A percentile compares a stretch with the other conserved stretches of the same genome.
These are phyloP conservation scores for Nesidiocoris tenuis DNA, from an alignment of 2,888 invertebrate species.

Conservation along the genomic window DNA sequence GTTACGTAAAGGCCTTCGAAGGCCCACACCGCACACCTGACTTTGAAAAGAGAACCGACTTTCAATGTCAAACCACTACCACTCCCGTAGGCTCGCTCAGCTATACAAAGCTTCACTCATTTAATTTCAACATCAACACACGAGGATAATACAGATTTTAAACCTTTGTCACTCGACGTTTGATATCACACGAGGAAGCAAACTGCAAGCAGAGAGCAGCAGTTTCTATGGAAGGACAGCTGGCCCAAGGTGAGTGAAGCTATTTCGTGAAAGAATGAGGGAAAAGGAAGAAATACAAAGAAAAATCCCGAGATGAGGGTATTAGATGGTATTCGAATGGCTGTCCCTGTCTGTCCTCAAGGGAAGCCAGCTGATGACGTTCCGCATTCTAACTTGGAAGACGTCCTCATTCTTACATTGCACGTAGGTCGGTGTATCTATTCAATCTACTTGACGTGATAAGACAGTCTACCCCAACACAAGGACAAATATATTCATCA, in stretches of 20 bases:
- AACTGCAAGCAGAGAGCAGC: no score
- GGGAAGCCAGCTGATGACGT: neutral
- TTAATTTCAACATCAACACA: no score
- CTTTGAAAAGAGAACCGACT: conserved; percentile 17
- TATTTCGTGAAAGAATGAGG: conserved; percentile 7
- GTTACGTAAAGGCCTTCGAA: conserved; percentile 10
- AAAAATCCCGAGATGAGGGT: neutral
- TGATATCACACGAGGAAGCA: no score
- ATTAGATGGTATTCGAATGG: neutral
- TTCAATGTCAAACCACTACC: conserved; percentile 28
- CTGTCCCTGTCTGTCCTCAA: neutral
- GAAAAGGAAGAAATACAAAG: neutral
- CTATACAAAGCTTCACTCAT: no score
- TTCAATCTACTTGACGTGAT: no score
- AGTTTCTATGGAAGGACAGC: no score
- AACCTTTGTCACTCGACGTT: no score
- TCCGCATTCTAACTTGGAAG: neutral
- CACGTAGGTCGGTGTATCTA: no score
- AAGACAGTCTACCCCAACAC: no score
- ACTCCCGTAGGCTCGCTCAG: neutral
- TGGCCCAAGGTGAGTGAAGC: neutral
- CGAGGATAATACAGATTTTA: no score
- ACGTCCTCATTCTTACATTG: no score
- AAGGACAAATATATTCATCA: no score
- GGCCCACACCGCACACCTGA: conserved; percentile 7